Evolutionary conservation across 2,113 vertebrate species (phyloP).

Genomic region (Pomatorhinus ruficollis): DNA sequence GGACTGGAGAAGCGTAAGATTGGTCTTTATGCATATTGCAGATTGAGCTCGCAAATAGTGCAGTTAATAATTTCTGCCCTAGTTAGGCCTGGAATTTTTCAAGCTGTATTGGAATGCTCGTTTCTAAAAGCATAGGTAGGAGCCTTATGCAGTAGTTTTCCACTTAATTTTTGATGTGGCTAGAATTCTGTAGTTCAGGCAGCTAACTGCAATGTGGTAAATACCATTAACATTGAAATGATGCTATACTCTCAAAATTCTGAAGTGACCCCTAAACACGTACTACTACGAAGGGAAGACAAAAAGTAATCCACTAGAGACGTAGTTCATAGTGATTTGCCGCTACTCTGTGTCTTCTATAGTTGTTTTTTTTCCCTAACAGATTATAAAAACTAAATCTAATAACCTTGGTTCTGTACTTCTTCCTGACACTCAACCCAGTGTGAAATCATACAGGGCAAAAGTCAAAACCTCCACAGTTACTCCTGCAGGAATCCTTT

Average conservation of each 20-base stretch:
- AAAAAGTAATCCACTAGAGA: not conserved
- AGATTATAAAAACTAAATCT: not conserved
- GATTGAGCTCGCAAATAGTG: not conserved
- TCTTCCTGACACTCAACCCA: not conserved
- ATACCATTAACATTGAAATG: not conserved
- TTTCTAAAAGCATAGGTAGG: not conserved
- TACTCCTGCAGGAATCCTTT: not conserved
- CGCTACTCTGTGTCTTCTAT: not conserved
- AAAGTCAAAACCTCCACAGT: not conserved
- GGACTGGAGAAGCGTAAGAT: not conserved
- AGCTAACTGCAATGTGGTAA: not conserved
- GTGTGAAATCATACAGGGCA: not conserved
- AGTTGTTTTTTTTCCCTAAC: not conserved
- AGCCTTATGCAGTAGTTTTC: not conserved
- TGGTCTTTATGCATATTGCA: not conserved
- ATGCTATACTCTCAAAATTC: not conserved
- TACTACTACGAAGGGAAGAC: not conserved
- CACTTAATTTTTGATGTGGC: not conserved
- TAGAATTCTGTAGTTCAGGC: not conserved
- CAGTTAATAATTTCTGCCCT: not conserved
- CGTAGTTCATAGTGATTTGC: not conserved
- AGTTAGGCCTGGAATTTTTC: slow-evolving; percentile 20
- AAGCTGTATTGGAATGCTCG: not conserved
- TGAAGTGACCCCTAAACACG: not conserved
- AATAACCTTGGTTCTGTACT: not conserved